Percentiles rank a stretch among this genome's conserved stretches.
phyloP scores from a whole-genome alignment of 2,888 invertebrate genomes.

The Lepidochrysops patricia region DNA sequence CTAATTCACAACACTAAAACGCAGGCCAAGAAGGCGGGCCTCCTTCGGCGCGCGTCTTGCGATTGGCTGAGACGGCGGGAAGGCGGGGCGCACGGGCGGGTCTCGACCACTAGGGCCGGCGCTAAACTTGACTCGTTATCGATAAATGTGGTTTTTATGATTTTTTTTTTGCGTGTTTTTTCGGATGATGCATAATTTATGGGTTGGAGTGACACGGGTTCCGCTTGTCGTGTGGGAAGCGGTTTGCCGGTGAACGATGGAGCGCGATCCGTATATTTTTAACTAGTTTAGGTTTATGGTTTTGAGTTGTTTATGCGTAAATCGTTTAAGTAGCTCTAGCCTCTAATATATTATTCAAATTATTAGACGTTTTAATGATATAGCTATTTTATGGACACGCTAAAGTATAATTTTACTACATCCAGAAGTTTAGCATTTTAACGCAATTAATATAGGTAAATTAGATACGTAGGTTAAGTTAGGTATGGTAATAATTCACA shows the following conservation, averaged over 20 bases:
- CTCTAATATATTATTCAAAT: constrained; percentile 1
- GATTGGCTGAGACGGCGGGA: constrained; percentile 47
- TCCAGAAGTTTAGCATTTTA: neutral
- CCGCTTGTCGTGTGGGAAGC: constrained; percentile 38
- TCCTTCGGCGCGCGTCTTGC: constrained; percentile 36
- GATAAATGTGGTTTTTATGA: constrained; percentile 57
- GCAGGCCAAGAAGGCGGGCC: constrained; percentile 42
- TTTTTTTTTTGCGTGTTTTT: constrained; percentile 41
- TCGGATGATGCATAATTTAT: constrained; percentile 54
- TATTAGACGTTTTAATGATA: neutral
- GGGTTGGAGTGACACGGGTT: constrained; percentile 52
- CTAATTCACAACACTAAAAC: constrained; percentile 63
- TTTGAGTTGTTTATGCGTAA: constrained; percentile 16
- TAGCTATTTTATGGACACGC: neutral
- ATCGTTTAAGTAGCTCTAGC: neutral
- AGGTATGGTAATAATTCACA: neutral
- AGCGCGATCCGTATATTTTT: constrained; percentile 25
- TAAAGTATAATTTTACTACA: neutral
- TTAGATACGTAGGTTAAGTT: too few species aligned
- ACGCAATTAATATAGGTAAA: neutral
- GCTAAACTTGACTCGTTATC: constrained; percentile 43
- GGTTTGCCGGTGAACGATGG: constrained; percentile 38
- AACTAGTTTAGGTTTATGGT: constrained; percentile 21
- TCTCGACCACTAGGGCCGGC: constrained; percentile 46
- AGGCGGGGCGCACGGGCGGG: constrained; percentile 54